These are phyloP conservation scores for Melanotus villosus DNA, from an alignment of 2,888 invertebrate species.

Conservation along the genomic window DNA sequence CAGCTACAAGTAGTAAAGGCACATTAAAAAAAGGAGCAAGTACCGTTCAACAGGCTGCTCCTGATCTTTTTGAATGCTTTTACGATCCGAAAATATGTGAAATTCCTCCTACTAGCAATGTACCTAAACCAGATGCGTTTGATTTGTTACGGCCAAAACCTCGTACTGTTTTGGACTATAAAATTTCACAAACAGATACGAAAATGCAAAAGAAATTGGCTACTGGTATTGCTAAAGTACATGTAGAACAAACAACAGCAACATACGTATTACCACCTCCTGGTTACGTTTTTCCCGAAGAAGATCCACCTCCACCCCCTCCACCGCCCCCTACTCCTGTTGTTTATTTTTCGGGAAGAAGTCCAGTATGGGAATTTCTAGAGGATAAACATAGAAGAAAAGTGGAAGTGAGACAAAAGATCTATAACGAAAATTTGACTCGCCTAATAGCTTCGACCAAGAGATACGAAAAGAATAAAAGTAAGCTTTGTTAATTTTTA, in stretches of 20 bases:
- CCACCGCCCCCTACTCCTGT: slow-evolving; percentile 20
- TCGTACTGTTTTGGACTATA: slow-evolving; percentile 55
- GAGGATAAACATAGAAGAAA: slow-evolving; percentile 56
- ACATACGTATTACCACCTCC: slow-evolving; percentile 52
- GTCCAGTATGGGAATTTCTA: slow-evolving; percentile 58
- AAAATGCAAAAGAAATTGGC: slow-evolving; percentile 47
- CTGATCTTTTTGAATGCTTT: slow-evolving; percentile 42
- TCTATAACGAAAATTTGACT: not conserved
- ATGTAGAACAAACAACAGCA: slow-evolving; percentile 54
- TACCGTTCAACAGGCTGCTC: not conserved
- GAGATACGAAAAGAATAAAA: not conserved
- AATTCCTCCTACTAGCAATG: slow-evolving; percentile 51
- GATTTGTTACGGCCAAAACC: slow-evolving; percentile 51
- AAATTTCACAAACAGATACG: slow-evolving; percentile 58
- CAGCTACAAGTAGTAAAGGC: not conserved
- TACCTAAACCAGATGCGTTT: slow-evolving; percentile 49
- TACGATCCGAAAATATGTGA: slow-evolving; percentile 48
- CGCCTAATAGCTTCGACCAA: not conserved
- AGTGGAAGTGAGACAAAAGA: slow-evolving; percentile 47
- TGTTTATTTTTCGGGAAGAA: slow-evolving; percentile 52
- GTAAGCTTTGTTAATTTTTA: slow-evolving; percentile 12
- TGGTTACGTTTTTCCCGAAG: slow-evolving; percentile 31
- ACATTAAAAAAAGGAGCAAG: not conserved
- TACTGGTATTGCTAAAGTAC: slow-evolving; percentile 55
- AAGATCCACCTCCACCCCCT: slow-evolving; percentile 10